These are phyloP conservation scores for Dallia pectoralis DNA, from an alignment of 2,797 vertebrate genomes.

Conservation along the genomic window DNA sequence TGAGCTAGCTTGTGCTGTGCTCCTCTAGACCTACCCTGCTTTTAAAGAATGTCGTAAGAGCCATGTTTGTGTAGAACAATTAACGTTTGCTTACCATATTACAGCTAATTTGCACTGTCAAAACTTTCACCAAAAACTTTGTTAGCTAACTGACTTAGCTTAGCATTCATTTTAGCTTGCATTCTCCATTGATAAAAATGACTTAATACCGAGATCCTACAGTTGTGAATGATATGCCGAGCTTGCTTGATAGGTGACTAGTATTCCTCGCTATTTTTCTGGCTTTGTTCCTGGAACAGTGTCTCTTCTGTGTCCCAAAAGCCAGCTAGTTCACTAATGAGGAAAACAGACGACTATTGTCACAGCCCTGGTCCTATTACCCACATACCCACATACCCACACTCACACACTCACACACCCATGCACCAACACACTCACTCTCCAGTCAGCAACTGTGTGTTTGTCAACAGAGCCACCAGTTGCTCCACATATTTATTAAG, in stretches of 20 bases:
- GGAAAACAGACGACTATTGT: neutral
- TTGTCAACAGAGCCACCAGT: conserved; percentile 16
- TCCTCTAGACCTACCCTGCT: neutral
- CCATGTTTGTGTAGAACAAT: neutral
- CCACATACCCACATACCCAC: neutral
- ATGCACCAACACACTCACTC: neutral
- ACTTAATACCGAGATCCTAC: neutral
- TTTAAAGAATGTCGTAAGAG: neutral
- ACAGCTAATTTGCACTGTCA: neutral
- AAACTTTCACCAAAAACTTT: neutral
- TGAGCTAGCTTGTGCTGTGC: neutral
- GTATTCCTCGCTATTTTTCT: neutral
- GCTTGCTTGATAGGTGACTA: neutral
- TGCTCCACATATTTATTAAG: conserved; percentile 9
- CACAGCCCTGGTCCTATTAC: neutral
- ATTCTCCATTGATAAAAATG: neutral
- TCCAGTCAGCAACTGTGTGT: neutral
- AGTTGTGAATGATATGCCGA: neutral
- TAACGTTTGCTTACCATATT: neutral
- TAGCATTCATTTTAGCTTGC: neutral
- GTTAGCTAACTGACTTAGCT: neutral
- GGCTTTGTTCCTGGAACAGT: neutral
- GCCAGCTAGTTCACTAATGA: neutral
- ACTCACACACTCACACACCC: neutral
- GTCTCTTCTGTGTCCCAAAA: neutral